Conservation (phyloP, 2,888 invertebrate genomes). For the Odontocolon sp. region DNA sequence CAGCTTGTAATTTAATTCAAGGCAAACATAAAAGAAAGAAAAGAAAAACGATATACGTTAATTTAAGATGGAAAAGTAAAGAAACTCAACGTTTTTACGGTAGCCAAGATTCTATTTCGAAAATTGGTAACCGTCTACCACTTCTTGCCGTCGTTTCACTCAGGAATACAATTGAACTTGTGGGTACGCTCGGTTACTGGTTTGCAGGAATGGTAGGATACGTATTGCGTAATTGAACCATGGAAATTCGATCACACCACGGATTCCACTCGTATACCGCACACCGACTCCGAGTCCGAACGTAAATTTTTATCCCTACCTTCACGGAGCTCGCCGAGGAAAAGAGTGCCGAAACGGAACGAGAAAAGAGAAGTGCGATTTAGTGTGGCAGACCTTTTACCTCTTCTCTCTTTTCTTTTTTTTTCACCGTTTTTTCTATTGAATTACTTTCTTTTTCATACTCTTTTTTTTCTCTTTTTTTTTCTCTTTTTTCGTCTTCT, state of each 20-base stretch:
- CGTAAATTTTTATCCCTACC: constrained; percentile 23
- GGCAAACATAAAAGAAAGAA: too few relatives aligned
- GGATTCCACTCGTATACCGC: background rate
- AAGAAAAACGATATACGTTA: too few relatives aligned
- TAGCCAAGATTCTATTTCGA: background rate
- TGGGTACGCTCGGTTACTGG: constrained; percentile 16
- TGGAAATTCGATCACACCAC: constrained; percentile 37
- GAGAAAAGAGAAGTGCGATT: background rate
- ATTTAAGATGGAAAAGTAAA: background rate
- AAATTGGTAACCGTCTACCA: constrained; percentile 8
- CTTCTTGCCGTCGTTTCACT: background rate
- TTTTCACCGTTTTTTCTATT: background rate
- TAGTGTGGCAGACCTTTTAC: constrained; percentile 11
- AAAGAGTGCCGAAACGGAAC: background rate
- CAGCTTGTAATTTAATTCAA: background rate
- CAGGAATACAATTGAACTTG: constrained; percentile 28
- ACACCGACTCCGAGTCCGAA: background rate
- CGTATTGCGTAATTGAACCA: constrained; percentile 32
- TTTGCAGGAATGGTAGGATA: background rate
- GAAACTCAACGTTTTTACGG: background rate
- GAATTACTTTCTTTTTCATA: background rate
- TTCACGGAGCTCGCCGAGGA: background rate
- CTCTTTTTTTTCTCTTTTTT: background rate
- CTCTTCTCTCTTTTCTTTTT: background rate
- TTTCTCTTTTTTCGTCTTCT: background rate